Evolutionary conservation across 2,888 invertebrate genomes (phyloP).

Genomic region (Chrysolina haemoptera): DNA sequence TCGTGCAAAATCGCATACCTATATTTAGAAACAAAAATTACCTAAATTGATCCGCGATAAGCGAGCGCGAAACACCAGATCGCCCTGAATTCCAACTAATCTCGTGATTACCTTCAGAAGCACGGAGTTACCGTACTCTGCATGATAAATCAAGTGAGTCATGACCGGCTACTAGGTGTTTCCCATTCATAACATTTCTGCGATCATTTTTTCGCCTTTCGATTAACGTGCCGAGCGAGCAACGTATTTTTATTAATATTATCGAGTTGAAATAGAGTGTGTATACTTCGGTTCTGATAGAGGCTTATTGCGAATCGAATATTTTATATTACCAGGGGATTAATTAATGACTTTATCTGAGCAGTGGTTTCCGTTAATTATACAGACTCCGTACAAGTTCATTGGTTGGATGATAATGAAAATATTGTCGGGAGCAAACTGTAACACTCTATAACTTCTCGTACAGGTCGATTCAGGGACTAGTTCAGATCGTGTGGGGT

Average conservation of each 20-base stretch:
- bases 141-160: constrained; percentile 27
- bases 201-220: constrained; percentile 24
- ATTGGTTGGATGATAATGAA: constrained; percentile 3
- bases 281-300: constrained; percentile 16
- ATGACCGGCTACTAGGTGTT: constrained; percentile 34
- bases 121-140: not conserved
- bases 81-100: constrained; percentile 7
- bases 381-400: constrained; percentile 8
- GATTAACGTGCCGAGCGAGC: constrained; percentile 21
- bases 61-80: not conserved
- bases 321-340: constrained; percentile 23
- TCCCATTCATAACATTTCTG: constrained; percentile 37
- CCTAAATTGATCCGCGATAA: not conserved
- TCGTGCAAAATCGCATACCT: not conserved
- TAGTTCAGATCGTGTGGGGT: not conserved
- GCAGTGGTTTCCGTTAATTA: constrained; percentile 19
- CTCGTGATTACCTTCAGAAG: constrained; percentile 1
- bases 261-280: constrained; percentile 7
- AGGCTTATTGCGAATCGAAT: constrained; percentile 23
- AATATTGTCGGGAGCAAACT: not conserved
- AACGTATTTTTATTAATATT: constrained; percentile 12
- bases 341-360: constrained; percentile 27
- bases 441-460: not conserved
- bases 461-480: not conserved
- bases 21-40: not conserved